Conservation (phyloP, 2,888 invertebrate species). For the Morpho helenor region DNA sequence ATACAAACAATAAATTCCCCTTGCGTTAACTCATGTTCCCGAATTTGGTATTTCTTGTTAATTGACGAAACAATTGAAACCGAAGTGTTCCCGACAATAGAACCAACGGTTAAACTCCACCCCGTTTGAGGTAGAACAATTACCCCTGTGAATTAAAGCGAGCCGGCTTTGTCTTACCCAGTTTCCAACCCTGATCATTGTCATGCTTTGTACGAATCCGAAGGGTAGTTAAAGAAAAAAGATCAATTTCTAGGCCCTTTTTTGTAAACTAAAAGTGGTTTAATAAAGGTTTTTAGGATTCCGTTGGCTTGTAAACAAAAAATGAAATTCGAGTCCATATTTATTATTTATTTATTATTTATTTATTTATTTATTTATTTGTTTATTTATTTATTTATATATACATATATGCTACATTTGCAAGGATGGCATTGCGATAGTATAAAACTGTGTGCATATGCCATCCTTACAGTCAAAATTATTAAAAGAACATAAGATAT, state of each 20-base stretch:
- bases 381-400: no score
- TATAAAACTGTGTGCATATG: no score
- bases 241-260: conserved; percentile 7
- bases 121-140: conserved; percentile 3
- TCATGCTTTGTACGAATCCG: conserved; percentile 6
- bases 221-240: conserved; percentile 21
- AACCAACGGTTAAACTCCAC: conserved; percentile 1
- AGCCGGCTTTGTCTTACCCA: conserved; percentile 2
- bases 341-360: no score
- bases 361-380: no score
- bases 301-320: no score
- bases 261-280: background rate
- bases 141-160: conserved; percentile 9
- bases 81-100: conserved; percentile 7
- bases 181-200: conserved; percentile 15
- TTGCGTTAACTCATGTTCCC: background rate
- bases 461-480: no score
- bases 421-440: no score
- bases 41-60: background rate
- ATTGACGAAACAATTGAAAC: conserved; percentile 2
- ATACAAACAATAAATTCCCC: background rate
- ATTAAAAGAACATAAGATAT: no score
- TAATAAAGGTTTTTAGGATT: no score
- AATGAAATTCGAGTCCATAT: no score
- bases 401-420: no score